These are phyloP conservation scores for Pollicipes pollicipes DNA, from an alignment of 1,140 invertebrate species.

Conservation along the genomic window DNA sequence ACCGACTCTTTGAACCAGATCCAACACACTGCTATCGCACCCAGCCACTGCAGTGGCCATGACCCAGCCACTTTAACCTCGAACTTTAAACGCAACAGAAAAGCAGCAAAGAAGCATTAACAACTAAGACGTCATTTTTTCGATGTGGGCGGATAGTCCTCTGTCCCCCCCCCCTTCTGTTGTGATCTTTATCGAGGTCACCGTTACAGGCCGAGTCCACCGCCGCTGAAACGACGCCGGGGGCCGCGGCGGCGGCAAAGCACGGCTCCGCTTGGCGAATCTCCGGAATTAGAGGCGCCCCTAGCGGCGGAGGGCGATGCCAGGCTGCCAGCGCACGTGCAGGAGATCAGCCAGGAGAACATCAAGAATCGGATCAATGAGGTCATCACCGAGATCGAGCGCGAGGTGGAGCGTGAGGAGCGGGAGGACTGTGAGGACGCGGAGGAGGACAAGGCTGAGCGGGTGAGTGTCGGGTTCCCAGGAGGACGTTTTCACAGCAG, in stretches of 20 bases:
- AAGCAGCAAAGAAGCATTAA: no score
- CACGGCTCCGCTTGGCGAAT: not conserved
- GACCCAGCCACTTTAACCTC: no score
- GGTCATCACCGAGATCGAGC: conserved; percentile 41
- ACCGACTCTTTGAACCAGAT: no score
- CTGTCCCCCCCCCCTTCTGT: no score
- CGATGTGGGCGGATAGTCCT: no score
- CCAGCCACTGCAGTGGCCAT: no score
- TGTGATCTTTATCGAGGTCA: no score
- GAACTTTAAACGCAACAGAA: no score
- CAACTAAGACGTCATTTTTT: no score
- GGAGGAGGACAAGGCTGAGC: conserved; percentile 15
- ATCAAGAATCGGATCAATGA: conserved; percentile 38
- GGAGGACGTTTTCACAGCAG: not conserved
- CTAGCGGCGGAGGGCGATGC: not conserved
- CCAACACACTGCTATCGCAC: no score
- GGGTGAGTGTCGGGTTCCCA: conserved; percentile 11
- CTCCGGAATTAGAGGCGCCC: not conserved
- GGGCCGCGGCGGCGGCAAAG: not conserved
- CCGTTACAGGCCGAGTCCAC: no score
- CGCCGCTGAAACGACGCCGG: no score
- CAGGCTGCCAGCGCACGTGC: conserved; percentile 7
- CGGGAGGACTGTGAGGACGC: conserved; percentile 14
- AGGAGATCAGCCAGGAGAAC: conserved; percentile 33
- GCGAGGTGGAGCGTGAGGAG: conserved; percentile 25